Conservation (phyloP, 2,888 invertebrate species). For the Zygogramma bicolorata region DNA sequence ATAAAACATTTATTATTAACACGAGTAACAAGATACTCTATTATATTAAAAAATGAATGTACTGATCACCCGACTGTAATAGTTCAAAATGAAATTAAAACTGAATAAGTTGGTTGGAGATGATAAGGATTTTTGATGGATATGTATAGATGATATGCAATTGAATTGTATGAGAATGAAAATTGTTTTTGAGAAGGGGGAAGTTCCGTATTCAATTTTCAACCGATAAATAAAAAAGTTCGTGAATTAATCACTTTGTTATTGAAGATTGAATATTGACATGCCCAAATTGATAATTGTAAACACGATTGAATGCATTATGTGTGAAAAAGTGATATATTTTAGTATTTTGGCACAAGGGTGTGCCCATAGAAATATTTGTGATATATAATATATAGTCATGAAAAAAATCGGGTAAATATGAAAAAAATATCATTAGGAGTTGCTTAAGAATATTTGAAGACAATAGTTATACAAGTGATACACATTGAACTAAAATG, state of each 20-base stretch:
- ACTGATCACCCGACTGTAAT: too few relatives aligned
- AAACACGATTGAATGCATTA: slow-evolving; percentile 39
- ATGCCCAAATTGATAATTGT: not conserved
- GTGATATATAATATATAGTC: slow-evolving; percentile 62
- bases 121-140: too few relatives aligned
- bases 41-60: too few relatives aligned
- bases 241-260: not conserved
- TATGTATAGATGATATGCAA: too few relatives aligned
- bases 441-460: slow-evolving; percentile 1
- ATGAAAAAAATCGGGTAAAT: slow-evolving; percentile 55
- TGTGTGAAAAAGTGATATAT: slow-evolving; percentile 64
- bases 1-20: too few relatives aligned
- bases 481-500: not conserved
- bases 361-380: slow-evolving; percentile 63
- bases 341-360: slow-evolving; percentile 64
- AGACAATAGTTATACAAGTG: slow-evolving; percentile 6
- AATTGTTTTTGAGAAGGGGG: not conserved
- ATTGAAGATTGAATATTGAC: not conserved
- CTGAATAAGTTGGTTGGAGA: too few relatives aligned
- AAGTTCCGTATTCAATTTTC: not conserved
- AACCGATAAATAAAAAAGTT: not conserved
- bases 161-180: too few relatives aligned
- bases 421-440: slow-evolving; percentile 4
- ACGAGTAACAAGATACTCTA: too few relatives aligned
- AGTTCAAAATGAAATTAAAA: too few relatives aligned